Evolutionary conservation across 2,113 vertebrate species (phyloP).

Genomic region (Pimephales promelas): DNA sequence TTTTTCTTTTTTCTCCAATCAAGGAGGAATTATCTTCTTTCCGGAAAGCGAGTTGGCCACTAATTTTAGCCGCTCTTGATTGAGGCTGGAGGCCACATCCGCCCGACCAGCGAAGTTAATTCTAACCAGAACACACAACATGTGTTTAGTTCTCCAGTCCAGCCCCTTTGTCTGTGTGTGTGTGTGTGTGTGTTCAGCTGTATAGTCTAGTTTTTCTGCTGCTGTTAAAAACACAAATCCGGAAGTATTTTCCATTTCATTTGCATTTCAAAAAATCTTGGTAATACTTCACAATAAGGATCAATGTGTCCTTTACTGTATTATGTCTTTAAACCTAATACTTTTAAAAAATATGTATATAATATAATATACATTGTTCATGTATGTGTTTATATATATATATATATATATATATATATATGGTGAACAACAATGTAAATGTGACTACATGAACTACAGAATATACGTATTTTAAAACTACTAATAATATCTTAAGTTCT

Average conservation of each 20-base stretch:
- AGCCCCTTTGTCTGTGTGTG: constrained; percentile 29
- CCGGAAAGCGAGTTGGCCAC: constrained; percentile 68
- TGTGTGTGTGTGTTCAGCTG: constrained; percentile 57
- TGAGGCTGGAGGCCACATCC: constrained; percentile 78
- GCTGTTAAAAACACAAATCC: neutral
- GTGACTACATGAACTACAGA: too few species aligned
- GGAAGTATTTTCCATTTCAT: neutral
- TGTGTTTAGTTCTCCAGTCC: constrained; percentile 72
- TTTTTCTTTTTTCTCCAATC: constrained; percentile 71
- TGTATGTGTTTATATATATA: too few species aligned
- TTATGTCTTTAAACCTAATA: neutral
- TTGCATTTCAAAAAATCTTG: neutral
- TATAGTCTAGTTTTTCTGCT: neutral
- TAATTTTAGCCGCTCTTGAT: constrained; percentile 79
- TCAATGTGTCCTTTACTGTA: neutral
- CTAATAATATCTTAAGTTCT: too few species aligned
- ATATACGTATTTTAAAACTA: too few species aligned
- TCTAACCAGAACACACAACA: constrained; percentile 81
- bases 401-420: too few species aligned
- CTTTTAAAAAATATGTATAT: neutral
- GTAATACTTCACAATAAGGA: neutral
- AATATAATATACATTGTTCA: too few species aligned
- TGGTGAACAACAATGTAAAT: too few species aligned
- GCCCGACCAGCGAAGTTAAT: constrained; percentile 71
- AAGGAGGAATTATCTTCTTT: constrained; percentile 75